These are phyloP conservation scores for Tortrix viridana DNA, from an alignment of 2,888 invertebrate species.

Conservation along the genomic window DNA sequence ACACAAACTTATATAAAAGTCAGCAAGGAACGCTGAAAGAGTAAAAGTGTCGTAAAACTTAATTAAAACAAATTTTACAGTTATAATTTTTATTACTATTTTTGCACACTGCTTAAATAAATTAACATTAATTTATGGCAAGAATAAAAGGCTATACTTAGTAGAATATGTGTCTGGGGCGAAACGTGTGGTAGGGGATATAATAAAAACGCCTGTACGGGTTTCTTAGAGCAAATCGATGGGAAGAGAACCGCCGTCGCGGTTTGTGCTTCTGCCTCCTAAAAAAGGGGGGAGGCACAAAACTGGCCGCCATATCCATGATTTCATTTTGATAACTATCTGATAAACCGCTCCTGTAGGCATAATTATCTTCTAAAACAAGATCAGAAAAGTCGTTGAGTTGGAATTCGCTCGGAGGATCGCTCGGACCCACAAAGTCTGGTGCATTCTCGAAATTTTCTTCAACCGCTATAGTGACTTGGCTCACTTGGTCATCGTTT, in stretches of 20 bases:
- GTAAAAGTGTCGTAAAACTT: not conserved
- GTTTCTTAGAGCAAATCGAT: slow-evolving; percentile 59
- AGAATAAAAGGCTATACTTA: slow-evolving; percentile 43
- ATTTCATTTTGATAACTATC: slow-evolving; percentile 63
- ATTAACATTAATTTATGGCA: slow-evolving; percentile 39
- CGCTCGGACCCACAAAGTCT: slow-evolving; percentile 16
- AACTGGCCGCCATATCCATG: slow-evolving; percentile 73
- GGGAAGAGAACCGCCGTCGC: slow-evolving; percentile 56
- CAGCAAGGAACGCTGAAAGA: no score
- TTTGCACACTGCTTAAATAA: slow-evolving; percentile 34
- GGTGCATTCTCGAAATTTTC: slow-evolving; percentile 49
- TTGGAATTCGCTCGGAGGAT: slow-evolving; percentile 37
- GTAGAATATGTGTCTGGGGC: slow-evolving; percentile 73
- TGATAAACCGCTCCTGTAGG: slow-evolving; percentile 51
- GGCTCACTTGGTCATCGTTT: slow-evolving; percentile 40
- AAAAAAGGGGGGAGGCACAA: slow-evolving; percentile 64
- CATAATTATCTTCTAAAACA: slow-evolving; percentile 43
- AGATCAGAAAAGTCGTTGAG: slow-evolving; percentile 39
- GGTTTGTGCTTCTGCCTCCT: slow-evolving; percentile 51
- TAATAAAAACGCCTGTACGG: slow-evolving; percentile 59
- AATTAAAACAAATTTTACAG: not conserved
- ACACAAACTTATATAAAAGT: no score
- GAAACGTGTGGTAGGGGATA: slow-evolving; percentile 64
- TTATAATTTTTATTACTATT: not conserved
- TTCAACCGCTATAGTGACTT: slow-evolving; percentile 60